Conservation (phyloP, 2,888 invertebrate species). For the Nomada fucata region DNA sequence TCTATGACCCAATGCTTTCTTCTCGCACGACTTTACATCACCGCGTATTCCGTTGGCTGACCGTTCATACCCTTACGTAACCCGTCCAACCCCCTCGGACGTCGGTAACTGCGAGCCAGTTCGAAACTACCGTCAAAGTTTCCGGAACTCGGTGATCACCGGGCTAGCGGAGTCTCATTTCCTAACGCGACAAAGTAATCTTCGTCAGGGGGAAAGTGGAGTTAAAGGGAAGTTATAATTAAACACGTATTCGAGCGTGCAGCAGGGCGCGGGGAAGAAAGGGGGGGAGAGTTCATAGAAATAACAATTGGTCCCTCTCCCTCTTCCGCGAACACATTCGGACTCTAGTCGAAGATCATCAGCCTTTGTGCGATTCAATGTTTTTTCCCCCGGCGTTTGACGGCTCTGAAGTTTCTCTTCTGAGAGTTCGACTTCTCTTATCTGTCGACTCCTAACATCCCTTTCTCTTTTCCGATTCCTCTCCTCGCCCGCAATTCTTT, state of each 20-base stretch:
- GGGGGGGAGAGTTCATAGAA: background rate
- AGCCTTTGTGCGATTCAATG: slow-evolving; percentile 63
- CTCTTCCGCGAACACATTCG: background rate
- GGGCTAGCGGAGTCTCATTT: slow-evolving; percentile 35
- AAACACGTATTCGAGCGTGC: slow-evolving; percentile 52
- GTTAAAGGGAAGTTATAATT: slow-evolving; percentile 56
- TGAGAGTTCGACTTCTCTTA: slow-evolving; percentile 40
- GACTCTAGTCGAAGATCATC: slow-evolving; percentile 59
- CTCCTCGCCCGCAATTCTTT: slow-evolving; percentile 49
- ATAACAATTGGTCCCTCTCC: slow-evolving; percentile 41
- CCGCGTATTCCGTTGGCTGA: background rate
- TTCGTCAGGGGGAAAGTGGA: slow-evolving; percentile 34
- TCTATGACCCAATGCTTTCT: too few species aligned
- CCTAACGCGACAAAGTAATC: slow-evolving; percentile 57
- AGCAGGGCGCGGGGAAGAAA: background rate
- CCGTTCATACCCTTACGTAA: slow-evolving; percentile 11
- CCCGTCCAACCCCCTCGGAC: background rate
- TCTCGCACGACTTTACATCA: background rate
- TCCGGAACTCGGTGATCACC: slow-evolving; percentile 1
- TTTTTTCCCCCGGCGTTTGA: slow-evolving; percentile 65
- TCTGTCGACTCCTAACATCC: slow-evolving; percentile 52
- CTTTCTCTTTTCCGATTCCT: slow-evolving; percentile 53
- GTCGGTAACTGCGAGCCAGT: slow-evolving; percentile 35
- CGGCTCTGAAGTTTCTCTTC: slow-evolving; percentile 51
- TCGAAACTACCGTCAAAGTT: slow-evolving; percentile 39